These are phyloP conservation scores for Helicoverpa armigera DNA, from an alignment of 1,140 invertebrate genomes.

Conservation along the genomic window DNA sequence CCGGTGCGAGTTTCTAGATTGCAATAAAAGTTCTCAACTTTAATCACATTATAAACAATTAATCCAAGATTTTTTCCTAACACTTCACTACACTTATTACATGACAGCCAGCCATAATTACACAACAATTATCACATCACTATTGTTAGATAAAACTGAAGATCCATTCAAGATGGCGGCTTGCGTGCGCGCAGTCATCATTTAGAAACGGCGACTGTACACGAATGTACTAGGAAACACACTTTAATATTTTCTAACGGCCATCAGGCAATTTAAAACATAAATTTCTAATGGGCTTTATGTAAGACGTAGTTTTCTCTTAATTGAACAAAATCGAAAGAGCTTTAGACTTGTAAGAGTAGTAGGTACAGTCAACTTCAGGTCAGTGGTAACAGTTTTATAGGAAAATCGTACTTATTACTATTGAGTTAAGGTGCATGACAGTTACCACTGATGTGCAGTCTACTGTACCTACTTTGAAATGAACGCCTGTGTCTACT, in stretches of 20 bases:
- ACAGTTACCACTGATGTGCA: too few species aligned
- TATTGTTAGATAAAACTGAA: conserved; percentile 6
- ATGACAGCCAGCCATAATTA: conserved; percentile 1
- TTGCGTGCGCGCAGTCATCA: background rate
- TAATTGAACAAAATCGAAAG: background rate
- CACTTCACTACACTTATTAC: conserved; percentile 17
- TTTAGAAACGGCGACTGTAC: conserved; percentile 21
- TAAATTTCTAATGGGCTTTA: conserved; percentile 26
- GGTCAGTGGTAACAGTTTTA: too few species aligned
- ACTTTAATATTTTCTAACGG: conserved; percentile 27
- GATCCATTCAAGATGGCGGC: conserved; percentile 18
- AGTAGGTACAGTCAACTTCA: too few species aligned
- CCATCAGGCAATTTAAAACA: conserved; percentile 26
- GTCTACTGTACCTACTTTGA: too few species aligned
- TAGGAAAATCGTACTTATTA: too few species aligned
- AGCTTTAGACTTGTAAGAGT: background rate
- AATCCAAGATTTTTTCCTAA: background rate
- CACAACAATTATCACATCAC: conserved; percentile 13
- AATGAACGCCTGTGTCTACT: too few species aligned
- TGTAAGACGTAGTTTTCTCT: conserved; percentile 24
- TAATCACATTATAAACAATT: background rate
- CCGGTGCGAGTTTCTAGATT: background rate
- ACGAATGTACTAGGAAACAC: conserved; percentile 20
- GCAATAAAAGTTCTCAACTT: background rate
- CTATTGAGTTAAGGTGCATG: too few species aligned